These are phyloP conservation scores for Rhinolophus sinicus DNA, from an alignment of 2,113 vertebrate species.

Conservation along the genomic window DNA sequence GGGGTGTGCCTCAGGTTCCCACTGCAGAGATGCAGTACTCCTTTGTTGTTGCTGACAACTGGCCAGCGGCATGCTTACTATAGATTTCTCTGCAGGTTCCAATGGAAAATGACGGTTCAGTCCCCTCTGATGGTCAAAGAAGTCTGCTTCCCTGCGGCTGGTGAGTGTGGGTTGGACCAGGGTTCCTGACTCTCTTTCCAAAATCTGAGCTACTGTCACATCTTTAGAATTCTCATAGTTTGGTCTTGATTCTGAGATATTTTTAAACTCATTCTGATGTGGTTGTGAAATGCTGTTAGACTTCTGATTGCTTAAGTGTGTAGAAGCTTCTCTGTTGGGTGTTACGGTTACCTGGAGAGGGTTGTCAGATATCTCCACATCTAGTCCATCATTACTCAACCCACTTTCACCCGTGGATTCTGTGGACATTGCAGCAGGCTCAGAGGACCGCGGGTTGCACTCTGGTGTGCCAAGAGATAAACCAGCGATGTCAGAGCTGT, in stretches of 20 bases:
- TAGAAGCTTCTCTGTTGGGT: slow-evolving; percentile 51
- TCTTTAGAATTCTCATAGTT: slow-evolving; percentile 61
- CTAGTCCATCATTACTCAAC: background rate
- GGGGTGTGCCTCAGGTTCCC: slow-evolving; percentile 54
- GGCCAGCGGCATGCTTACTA: slow-evolving; percentile 44
- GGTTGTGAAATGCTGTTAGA: slow-evolving; percentile 55
- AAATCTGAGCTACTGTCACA: slow-evolving; percentile 48
- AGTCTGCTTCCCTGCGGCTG: slow-evolving; percentile 10
- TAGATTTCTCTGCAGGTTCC: slow-evolving; percentile 73
- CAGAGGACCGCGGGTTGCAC: background rate
- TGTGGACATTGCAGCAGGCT: slow-evolving; percentile 40
- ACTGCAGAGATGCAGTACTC: slow-evolving; percentile 5
- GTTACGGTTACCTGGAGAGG: background rate
- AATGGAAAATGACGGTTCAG: slow-evolving; percentile 44
- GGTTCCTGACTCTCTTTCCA: slow-evolving; percentile 28
- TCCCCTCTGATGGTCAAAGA: slow-evolving; percentile 41
- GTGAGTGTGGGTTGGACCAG: background rate
- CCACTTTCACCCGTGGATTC: slow-evolving; percentile 56
- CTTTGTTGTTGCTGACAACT: slow-evolving; percentile 59
- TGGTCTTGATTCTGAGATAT: slow-evolving; percentile 28
- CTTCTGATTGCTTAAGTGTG: slow-evolving; percentile 60
- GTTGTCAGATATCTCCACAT: slow-evolving; percentile 59
- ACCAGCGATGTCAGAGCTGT: slow-evolving; percentile 10
- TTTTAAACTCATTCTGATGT: slow-evolving; percentile 42
- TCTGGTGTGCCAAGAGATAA: background rate